Conservation (phyloP, 2,888 invertebrate species). For the Syrphus vitripennis region DNA sequence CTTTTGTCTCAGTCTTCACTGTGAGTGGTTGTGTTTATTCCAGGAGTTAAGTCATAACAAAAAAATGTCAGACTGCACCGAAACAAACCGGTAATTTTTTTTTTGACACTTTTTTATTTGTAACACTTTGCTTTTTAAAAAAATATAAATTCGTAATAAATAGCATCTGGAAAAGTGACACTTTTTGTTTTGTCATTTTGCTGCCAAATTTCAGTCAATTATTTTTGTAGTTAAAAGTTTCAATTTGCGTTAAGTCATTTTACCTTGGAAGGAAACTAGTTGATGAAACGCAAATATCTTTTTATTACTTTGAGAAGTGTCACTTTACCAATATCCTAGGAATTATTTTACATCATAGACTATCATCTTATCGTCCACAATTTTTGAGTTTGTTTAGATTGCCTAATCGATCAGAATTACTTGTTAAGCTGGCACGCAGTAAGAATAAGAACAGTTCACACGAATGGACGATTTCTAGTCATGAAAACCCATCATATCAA, state of each 20-base stretch:
- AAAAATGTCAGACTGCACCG: constrained; percentile 15
- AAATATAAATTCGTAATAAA: constrained; percentile 8
- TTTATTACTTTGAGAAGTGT: neutral
- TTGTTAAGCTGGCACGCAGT: constrained; percentile 3
- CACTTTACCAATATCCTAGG: neutral
- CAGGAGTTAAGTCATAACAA: constrained; percentile 6
- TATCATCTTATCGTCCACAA: neutral
- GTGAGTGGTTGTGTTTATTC: constrained; percentile 17
- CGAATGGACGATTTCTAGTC: neutral
- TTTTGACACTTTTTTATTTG: constrained; percentile 4
- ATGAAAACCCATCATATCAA: neutral
- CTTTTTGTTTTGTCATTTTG: constrained; percentile 2
- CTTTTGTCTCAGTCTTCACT: constrained; percentile 12
- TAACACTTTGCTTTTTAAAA: constrained; percentile 9
- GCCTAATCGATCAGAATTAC: constrained; percentile 4
- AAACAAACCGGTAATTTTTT: neutral
- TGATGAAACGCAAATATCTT: neutral
- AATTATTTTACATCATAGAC: neutral
- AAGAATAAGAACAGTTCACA: neutral
- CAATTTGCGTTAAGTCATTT: no score
- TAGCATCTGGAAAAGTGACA: constrained; percentile 10
- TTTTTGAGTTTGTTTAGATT: neutral
- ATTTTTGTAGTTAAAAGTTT: no score
- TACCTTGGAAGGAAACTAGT: no score
- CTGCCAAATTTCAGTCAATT: neutral